Evolutionary conservation across 2,797 vertebrate species (phyloP), one percentile per base, ranked within the genome.

Genomic region (Chaetodon trifasciatus): DNA sequence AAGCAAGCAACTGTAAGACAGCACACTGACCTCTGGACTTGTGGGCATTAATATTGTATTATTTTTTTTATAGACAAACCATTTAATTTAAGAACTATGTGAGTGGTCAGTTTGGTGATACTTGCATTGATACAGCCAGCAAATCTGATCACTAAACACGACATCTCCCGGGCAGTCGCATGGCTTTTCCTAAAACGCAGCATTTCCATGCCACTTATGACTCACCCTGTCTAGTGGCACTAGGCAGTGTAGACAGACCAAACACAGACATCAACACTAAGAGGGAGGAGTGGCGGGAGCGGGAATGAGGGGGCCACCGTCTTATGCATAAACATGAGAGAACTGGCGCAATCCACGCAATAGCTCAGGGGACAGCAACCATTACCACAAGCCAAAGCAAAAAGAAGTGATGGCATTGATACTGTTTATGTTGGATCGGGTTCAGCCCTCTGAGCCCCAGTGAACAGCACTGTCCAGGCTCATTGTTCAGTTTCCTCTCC

Each of bases 301-400:
- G 58, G 50, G 67, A 52, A 23, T 37, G 70, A 15, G 28, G 62
- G 50, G 23, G 17, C 39, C 44, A 40, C 68, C 70, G 44, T 76
- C 71, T 44, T 40, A 63, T 84, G 85, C 82, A 91, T 91, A 76
- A 88, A 90, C 81, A 88, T 85, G 73, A 88, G 86, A 77, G 46
- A 76, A 64, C 70, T 86, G 87, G 82, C 83, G 64, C 62, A 21
- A 56, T 64, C 16, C 11, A 65, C 1, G 32, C 70, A 55, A 44
- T 19, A 77, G 83, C 85, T 82, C 73, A 32, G 64, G 72, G 76
- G 76, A 73, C 55, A 66, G 37, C 28, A 28, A 63, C 79, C 56
- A 70, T 67, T 64, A 81, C 58, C 28, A 3, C 11, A 13, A 74
- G 84, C 85, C 81, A 83, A 65, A 53, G 75, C 53, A 55, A 78